Percentiles rank a stretch among this genome's conserved stretches.
These are phyloP conservation scores for Bombus impatiens DNA, from an alignment of 1,140 invertebrate species.

Conservation along the genomic window DNA sequence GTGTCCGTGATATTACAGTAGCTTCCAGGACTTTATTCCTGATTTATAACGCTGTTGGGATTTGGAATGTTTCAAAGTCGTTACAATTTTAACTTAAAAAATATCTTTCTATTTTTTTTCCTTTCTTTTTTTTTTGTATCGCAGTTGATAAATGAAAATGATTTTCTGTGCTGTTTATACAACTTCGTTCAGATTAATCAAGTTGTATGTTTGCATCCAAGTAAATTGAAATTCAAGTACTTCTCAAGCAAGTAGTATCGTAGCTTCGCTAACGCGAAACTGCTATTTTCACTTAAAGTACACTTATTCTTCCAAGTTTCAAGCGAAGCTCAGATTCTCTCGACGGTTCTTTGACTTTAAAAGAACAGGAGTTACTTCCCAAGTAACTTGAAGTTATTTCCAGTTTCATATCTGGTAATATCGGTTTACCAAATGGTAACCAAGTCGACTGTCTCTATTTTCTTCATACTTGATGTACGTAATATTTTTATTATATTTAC, in stretches of 20 bases:
- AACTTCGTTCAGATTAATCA: neutral
- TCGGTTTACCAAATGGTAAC: neutral
- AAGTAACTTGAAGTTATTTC: neutral
- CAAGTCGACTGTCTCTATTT: neutral
- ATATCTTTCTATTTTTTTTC: too few relatives aligned
- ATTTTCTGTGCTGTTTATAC: neutral
- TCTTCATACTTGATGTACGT: neutral
- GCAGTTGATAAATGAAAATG: neutral
- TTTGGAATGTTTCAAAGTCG: neutral
- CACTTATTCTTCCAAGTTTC: neutral
- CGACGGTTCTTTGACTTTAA: neutral
- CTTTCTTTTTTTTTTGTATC: too few relatives aligned
- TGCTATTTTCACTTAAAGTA: neutral
- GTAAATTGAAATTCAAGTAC: neutral
- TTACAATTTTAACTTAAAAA: neutral
- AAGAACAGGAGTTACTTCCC: too few relatives aligned
- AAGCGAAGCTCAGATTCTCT: neutral
- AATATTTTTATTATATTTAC: neutral
- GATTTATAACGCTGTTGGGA: too few relatives aligned
- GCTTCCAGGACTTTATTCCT: neutral
- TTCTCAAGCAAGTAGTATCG: neutral
- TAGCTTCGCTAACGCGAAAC: neutral
- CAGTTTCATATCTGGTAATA: neutral
- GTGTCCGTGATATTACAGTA: neutral
- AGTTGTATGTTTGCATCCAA: neutral